Conservation (phyloP, 2,113 vertebrate genomes). For the Notarius quadriscutis region DNA sequence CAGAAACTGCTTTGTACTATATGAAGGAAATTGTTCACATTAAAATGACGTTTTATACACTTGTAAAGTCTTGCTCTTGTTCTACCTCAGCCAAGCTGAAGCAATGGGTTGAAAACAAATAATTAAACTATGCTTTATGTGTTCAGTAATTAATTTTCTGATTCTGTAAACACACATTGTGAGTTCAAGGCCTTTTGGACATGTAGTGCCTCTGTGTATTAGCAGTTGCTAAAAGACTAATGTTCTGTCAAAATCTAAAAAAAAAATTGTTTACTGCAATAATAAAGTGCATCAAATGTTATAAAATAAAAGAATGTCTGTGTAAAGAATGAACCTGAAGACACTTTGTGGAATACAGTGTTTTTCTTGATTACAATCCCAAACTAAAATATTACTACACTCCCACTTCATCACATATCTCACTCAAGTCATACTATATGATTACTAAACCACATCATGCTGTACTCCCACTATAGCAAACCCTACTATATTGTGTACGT, state of each 20-base stretch:
- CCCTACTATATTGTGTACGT: background rate
- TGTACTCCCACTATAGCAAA: background rate
- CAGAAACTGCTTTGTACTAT: slow-evolving; percentile 62
- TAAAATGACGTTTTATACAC: background rate
- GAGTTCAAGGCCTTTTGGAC: slow-evolving; percentile 40
- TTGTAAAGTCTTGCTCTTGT: slow-evolving; percentile 54
- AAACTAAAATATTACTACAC: background rate
- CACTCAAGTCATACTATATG: background rate
- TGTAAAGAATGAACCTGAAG: background rate
- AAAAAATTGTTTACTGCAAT: slow-evolving; percentile 50
- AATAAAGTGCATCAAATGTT: slow-evolving; percentile 33
- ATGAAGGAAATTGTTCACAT: slow-evolving; percentile 49
- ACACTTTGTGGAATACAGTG: no score
- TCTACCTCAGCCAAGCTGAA: slow-evolving; percentile 65
- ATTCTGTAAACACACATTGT: slow-evolving; percentile 40
- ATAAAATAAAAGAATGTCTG: background rate
- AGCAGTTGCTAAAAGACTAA: slow-evolving; percentile 46
- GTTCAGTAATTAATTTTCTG: slow-evolving; percentile 23
- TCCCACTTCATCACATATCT: background rate
- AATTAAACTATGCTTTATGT: background rate
- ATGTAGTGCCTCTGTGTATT: slow-evolving; percentile 54
- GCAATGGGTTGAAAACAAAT: background rate
- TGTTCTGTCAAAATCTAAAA: slow-evolving; percentile 46
- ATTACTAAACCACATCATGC: background rate
- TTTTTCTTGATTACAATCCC: background rate